Percentiles rank a stretch among this genome's conserved stretches.
These are phyloP conservation scores for Dicyrtoma fusca DNA, from an alignment of 2,888 invertebrate genomes.

Conservation along the genomic window DNA sequence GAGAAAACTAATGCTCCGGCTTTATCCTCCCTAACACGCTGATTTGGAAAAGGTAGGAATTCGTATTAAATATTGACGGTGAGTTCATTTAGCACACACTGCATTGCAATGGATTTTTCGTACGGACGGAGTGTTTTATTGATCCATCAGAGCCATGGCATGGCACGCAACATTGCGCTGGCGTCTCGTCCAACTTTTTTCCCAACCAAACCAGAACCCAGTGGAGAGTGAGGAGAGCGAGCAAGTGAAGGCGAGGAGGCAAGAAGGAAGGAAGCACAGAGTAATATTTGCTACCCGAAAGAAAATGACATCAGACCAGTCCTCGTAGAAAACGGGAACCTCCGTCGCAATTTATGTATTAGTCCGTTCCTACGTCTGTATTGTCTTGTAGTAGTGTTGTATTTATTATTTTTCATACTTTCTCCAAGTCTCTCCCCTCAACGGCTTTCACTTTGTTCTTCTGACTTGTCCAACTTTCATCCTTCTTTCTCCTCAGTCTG, in stretches of 20 bases:
- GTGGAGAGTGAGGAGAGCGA: background rate
- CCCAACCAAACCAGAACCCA: background rate
- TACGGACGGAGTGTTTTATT: constrained; percentile 30
- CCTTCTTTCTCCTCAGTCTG: constrained; percentile 16
- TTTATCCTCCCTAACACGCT: constrained; percentile 24
- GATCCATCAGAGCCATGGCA: constrained; percentile 29
- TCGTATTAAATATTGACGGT: constrained; percentile 36
- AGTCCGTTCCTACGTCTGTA: constrained; percentile 30
- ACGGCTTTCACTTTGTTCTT: constrained; percentile 15
- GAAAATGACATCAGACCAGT: constrained; percentile 35
- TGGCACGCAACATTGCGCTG: constrained; percentile 37
- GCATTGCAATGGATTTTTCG: constrained; percentile 37
- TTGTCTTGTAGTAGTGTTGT: constrained; percentile 20
- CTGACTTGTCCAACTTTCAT: background rate
- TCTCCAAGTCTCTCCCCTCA: constrained; percentile 9
- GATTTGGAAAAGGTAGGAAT: constrained; percentile 33
- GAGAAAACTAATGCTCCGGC: constrained; percentile 24
- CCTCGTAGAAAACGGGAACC: constrained; percentile 29
- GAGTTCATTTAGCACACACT: constrained; percentile 35
- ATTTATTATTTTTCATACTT: constrained; percentile 28
- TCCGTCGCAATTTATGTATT: constrained; percentile 37
- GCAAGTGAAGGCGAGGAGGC: background rate
- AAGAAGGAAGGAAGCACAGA: constrained; percentile 6
- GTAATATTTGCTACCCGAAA: constrained; percentile 30
- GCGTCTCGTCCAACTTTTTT: constrained; percentile 30